These are phyloP conservation scores for Calidris pugnax DNA, from an alignment of 2,113 vertebrate genomes.

Conservation along the genomic window DNA sequence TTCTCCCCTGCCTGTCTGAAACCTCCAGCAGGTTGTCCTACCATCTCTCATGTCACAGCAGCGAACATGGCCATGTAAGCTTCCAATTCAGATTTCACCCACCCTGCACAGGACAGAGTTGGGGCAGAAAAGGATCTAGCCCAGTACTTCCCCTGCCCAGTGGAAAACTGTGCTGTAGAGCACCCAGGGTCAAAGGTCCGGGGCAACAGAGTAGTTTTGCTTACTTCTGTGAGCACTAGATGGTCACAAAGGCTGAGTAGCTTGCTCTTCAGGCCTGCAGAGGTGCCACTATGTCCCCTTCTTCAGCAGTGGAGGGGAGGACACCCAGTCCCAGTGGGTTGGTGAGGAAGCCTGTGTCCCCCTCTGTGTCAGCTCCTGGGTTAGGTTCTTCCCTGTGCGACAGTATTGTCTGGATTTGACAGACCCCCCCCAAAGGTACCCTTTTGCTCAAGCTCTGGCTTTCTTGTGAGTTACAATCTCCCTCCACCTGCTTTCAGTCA, in stretches of 20 bases:
- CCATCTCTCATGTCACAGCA: background rate
- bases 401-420: background rate
- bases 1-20: background rate
- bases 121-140: background rate
- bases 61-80: background rate
- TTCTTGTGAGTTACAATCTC: background rate
- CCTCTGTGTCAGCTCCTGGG: background rate
- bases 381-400: background rate
- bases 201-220: background rate
- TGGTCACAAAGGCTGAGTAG: background rate
- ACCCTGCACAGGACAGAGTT: background rate
- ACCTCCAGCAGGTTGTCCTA: background rate
- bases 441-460: background rate
- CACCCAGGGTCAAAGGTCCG: background rate
- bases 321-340: background rate
- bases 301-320: background rate
- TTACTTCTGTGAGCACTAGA: accelerated
- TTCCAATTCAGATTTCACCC: background rate
- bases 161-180: background rate
- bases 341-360: background rate
- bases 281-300: background rate
- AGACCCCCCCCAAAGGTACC: background rate
- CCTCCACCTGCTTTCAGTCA: background rate
- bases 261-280: background rate
- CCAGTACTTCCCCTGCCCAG: background rate